Evolutionary conservation across 2,797 vertebrate genomes (phyloP), one percentile per base, ranked within the genome.

Genomic region (Phoxinus dragarum): DNA sequence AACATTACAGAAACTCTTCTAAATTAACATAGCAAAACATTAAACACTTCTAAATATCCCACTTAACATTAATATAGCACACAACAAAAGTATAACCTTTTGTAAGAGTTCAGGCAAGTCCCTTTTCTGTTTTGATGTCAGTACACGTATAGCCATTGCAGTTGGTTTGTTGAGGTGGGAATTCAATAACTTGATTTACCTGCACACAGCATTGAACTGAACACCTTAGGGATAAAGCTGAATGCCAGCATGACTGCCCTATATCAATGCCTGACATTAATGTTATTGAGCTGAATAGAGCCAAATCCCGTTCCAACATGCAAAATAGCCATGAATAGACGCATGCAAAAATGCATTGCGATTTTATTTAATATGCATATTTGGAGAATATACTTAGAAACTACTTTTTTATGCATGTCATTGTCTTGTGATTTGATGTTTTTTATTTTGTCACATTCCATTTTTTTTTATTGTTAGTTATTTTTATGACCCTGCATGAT

Each of bases 191-290:
- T 27, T 71, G 9, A 81, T 27, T 81, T 67, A 61, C 38, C 52
- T 61, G 23, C 36, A 61, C 38, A 44, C 17, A 73, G 52, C 68
- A 56, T 72, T 72, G n/a, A 73, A 61, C 27, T 27, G 9, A 59
- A 42, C 19, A 52, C 34, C 36, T 54, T 80, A 27, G 21, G 23
- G 34, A 54, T 69, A 8, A n/a, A 11, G 31, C 47, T 38, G 47
- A 54, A 77, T 59, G 52, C 6, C 74, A 59, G 34, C 34, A 52
- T 59, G 17, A 56, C 47, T 40, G 21, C 21, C 66, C 23, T 21
- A 21, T 54, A 59, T 12, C 23, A 81, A 31, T 81, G 47, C n/a
- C n/a, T 56, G 80, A 36, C 52, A 61, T 82, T 82, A 47, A 71
- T 81, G 49, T 71, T 81, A 23, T 34, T 44, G 68, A 19, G 38